Conservation (phyloP, 2,888 invertebrate species). For the Andrena dorsata region DNA sequence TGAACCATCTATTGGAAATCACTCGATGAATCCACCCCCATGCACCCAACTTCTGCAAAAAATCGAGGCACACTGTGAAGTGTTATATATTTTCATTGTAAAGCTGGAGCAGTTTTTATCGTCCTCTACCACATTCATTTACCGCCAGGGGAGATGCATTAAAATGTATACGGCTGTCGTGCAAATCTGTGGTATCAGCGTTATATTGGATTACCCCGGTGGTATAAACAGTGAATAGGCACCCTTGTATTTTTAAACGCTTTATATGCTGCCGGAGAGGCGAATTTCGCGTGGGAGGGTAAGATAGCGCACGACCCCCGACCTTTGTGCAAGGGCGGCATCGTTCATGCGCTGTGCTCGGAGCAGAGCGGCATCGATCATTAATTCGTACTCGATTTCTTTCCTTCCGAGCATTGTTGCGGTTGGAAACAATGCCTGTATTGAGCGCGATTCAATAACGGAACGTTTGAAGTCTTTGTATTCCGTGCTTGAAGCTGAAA, state of each 20-base stretch:
- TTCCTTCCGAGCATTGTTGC: conserved; percentile 38
- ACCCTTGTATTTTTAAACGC: conserved; percentile 39
- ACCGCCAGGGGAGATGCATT: conserved; percentile 1
- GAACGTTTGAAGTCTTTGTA: conserved; percentile 11
- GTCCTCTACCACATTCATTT: neutral
- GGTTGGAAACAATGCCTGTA: conserved; percentile 35
- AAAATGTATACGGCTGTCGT: conserved; percentile 49
- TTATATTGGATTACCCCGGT: conserved; percentile 33
- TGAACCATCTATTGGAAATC: too few species aligned
- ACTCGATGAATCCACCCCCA: too few species aligned
- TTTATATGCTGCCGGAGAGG: conserved; percentile 1
- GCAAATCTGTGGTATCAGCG: conserved; percentile 36
- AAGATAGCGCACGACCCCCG: conserved; percentile 43
- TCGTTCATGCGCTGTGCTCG: conserved; percentile 39
- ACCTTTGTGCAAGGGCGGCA: conserved; percentile 58
- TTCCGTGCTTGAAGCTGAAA: conserved; percentile 1
- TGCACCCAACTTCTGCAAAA: too few species aligned
- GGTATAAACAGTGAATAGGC: conserved; percentile 32
- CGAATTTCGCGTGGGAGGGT: conserved; percentile 32
- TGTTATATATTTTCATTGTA: conserved; percentile 5
- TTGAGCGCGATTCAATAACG: conserved; percentile 33
- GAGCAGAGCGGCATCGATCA: conserved; percentile 35
- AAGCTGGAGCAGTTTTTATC: conserved; percentile 19
- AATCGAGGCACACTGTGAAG: too few species aligned
- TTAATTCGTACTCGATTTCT: conserved; percentile 52